phyloP scores from a whole-genome alignment of 2,113 vertebrate species.

The Calypte anna region DNA sequence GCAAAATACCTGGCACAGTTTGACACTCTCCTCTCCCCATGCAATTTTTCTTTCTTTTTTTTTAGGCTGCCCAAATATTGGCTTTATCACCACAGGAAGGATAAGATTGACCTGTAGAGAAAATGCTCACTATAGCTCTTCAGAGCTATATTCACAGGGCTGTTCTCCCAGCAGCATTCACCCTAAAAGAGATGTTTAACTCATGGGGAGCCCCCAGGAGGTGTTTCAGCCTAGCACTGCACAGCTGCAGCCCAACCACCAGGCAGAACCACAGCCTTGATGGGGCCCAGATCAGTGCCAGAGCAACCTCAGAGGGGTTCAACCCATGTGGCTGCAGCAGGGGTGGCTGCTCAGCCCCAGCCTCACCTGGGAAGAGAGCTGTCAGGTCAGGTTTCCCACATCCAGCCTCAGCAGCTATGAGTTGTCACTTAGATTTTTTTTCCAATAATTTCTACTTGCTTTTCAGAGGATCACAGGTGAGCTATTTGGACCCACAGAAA shows the following conservation, averaged over 20 bases:
- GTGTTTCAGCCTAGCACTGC: neutral
- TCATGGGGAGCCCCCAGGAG: neutral
- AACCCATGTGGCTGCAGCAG: neutral
- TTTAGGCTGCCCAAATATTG: neutral
- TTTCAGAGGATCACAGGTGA: neutral
- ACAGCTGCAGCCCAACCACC: neutral
- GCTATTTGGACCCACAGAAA: neutral
- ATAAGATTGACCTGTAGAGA: neutral
- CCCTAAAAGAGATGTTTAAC: neutral
- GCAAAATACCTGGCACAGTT: neutral
- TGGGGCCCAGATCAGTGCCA: neutral
- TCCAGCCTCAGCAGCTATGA: neutral
- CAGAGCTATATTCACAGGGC: neutral
- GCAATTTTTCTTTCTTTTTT: neutral
- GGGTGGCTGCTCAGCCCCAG: neutral
- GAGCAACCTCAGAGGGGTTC: neutral
- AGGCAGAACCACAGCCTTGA: accelerated
- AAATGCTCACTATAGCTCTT: neutral
- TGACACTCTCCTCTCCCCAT: neutral
- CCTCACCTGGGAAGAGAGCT: accelerated
- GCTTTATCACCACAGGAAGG: neutral
- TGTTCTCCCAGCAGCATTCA: neutral
- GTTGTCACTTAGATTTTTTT: neutral
- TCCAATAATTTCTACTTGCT: neutral
- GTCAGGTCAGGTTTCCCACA: neutral